Conservation (phyloP, 1,140 invertebrate genomes). For the Nylanderia fulva region DNA sequence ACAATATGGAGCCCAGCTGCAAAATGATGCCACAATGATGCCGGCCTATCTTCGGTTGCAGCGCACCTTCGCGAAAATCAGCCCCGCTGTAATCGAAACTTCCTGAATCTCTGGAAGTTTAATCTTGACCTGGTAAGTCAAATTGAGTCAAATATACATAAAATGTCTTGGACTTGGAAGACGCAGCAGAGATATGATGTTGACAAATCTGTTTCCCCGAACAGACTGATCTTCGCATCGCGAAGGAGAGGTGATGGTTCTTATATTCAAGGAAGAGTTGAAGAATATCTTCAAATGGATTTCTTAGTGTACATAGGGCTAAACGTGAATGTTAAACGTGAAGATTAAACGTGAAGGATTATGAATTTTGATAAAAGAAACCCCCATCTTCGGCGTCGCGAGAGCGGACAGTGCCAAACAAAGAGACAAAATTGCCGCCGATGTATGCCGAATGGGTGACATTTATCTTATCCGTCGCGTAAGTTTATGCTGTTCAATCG, state of each 20-base stretch:
- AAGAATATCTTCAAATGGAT: slow-evolving; percentile 30
- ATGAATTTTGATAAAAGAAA: slow-evolving; percentile 3
- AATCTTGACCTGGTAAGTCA: slow-evolving; percentile 68
- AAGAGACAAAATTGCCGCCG: slow-evolving; percentile 50
- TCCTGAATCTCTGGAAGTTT: slow-evolving; percentile 46
- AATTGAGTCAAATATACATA: neutral
- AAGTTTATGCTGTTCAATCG: slow-evolving; percentile 48
- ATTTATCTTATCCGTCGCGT: slow-evolving; percentile 44
- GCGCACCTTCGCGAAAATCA: slow-evolving; percentile 68
- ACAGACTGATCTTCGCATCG: slow-evolving; percentile 21
- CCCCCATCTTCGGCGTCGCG: neutral
- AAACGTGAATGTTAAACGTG: slow-evolving; percentile 24
- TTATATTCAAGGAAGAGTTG: neutral
- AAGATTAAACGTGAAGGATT: neutral
- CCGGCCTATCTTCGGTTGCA: slow-evolving; percentile 82
- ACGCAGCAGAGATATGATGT: neutral
- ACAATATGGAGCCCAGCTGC: slow-evolving; percentile 87
- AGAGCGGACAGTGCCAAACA: slow-evolving; percentile 50
- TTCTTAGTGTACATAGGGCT: slow-evolving; percentile 50
- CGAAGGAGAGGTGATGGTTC: slow-evolving; percentile 18
- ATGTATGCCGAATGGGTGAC: slow-evolving; percentile 37
- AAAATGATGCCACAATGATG: slow-evolving; percentile 84
- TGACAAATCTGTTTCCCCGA: neutral
- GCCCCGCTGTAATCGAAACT: slow-evolving; percentile 73
- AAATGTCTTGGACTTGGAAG: neutral